Base-by-base conservation (phyloP, 1,140 invertebrate species). In the Tetranychus urticae region DNA sequence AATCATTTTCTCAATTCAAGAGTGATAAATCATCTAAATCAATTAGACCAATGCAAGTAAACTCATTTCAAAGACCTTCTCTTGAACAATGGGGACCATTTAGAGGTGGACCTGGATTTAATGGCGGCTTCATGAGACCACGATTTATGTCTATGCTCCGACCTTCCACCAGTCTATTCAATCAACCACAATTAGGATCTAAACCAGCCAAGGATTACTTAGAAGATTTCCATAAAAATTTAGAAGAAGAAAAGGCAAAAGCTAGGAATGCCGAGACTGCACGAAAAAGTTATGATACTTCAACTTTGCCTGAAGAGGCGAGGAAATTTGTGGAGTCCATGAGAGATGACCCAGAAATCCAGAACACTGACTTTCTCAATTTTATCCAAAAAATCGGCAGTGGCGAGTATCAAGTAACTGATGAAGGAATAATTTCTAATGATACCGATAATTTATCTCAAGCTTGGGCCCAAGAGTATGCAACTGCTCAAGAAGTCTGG, bases 341-440 rank as follows among this genome's bases (percentile, higher is more conserved):
- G 8, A 56, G 35, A 36, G 35, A 56, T 52, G 39, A 58, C 42
- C 7, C 23, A 13, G 12, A n/a, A 13, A 31, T 54, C 5, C 39
- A 37, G 3, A n/a, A 12, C 14, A 50, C 46, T 12, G 62, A 86
- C 76, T 88, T 87, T 70, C 84, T 87, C 80, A 82, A 82, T 70
- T 88, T 87, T 72, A 85, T 88, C 78, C 79, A 81, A 67, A 79
- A 81, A 73, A 80, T 86, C 64, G 80, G 80, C 67, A 80, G 82
- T 46, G 55, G 37, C 8, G 34, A 56, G 36, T 45, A n/a, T 39
- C 60, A 56, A 31, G n/a, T n/a, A 4, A 56, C 31, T 12, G 34
- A 60, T 35, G 6, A 50, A n/a, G 23, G 36, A 7, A 31, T 50
- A n/a, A 34, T 60, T 55, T 33, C 14, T 23, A 33, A 39, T 36